phyloP scores from a whole-genome alignment of 2,888 invertebrate species.

The Anthrax anthrax region DNA sequence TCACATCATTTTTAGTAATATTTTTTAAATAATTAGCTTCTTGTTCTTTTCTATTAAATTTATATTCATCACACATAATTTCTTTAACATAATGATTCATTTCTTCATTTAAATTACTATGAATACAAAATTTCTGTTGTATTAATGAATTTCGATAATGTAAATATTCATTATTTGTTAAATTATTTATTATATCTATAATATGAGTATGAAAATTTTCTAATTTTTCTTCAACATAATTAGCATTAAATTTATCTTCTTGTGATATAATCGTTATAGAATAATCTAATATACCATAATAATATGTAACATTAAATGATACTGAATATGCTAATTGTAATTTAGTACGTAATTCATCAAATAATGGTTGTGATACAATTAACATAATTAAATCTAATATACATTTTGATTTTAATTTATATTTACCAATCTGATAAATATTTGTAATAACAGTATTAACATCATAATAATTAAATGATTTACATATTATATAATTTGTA shows the following conservation, averaged over 20 bases:
- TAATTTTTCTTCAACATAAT: constrained; percentile 50
- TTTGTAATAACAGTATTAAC: constrained; percentile 62
- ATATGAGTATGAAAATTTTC: constrained; percentile 49
- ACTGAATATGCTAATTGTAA: constrained; percentile 75
- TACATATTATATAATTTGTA: constrained; percentile 43
- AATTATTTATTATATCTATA: constrained; percentile 38
- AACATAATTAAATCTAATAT: constrained; percentile 59
- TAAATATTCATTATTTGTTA: constrained; percentile 41
- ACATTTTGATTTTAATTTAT: constrained; percentile 40
- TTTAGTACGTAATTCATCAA: constrained; percentile 62
- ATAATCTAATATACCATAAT: constrained; percentile 58
- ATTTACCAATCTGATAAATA: constrained; percentile 60
- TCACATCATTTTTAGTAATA: constrained; percentile 8
- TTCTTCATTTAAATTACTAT: constrained; percentile 60
- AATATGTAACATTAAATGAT: constrained; percentile 47
- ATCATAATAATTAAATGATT: constrained; percentile 52
- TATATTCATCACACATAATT: constrained; percentile 48
- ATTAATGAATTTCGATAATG: constrained; percentile 46
- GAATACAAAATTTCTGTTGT: constrained; percentile 53
- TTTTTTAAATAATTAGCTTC: not conserved
- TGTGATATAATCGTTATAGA: constrained; percentile 59
- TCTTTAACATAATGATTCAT: constrained; percentile 57
- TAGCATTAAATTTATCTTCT: constrained; percentile 48
- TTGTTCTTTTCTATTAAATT: constrained; percentile 45
- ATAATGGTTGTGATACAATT: constrained; percentile 69